These are phyloP conservation scores for Heteromormyrus szaboi DNA, from an alignment of 2,797 vertebrate genomes.

Conservation along the genomic window DNA sequence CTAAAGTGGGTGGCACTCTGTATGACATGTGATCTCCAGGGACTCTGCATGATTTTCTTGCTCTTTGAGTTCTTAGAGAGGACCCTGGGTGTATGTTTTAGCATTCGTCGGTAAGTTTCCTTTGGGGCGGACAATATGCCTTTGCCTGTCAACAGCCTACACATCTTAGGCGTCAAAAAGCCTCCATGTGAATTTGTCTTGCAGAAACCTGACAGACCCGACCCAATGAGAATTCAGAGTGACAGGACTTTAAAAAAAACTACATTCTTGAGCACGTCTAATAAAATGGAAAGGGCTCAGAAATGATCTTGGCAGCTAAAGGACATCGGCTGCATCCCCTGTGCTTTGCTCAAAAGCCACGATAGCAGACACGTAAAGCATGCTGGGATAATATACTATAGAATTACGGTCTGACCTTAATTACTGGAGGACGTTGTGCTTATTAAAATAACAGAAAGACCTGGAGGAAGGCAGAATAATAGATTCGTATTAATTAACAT, in stretches of 20 bases:
- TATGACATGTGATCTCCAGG: neutral
- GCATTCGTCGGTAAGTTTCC: neutral
- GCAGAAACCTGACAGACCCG: neutral
- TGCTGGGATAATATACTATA: slow-evolving; percentile 52
- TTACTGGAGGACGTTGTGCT: slow-evolving; percentile 45
- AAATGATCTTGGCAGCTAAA: slow-evolving; percentile 30
- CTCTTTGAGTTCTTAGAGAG: neutral
- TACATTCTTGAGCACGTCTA: neutral
- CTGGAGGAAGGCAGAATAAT: slow-evolving; percentile 37
- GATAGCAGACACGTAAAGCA: slow-evolving; percentile 31
- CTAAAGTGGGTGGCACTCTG: neutral
- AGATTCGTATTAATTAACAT: slow-evolving; percentile 57
- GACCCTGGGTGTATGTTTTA: neutral
- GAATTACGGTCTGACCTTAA: slow-evolving; percentile 49
- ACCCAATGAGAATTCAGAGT: neutral
- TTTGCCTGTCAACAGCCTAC: neutral
- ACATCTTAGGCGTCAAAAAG: slow-evolving; percentile 25
- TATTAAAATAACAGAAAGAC: slow-evolving; percentile 34
- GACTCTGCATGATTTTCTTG: neutral
- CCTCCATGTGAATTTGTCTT: slow-evolving; percentile 16
- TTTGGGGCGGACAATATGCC: neutral
- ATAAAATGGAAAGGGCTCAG: slow-evolving; percentile 12
- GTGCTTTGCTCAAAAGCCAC: slow-evolving; percentile 33
- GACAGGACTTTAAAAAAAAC: neutral
- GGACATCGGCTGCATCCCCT: slow-evolving; percentile 22